Base-by-base conservation (phyloP, 2,797 vertebrate genomes). In the Myiothlypis chrysogaster region DNA sequence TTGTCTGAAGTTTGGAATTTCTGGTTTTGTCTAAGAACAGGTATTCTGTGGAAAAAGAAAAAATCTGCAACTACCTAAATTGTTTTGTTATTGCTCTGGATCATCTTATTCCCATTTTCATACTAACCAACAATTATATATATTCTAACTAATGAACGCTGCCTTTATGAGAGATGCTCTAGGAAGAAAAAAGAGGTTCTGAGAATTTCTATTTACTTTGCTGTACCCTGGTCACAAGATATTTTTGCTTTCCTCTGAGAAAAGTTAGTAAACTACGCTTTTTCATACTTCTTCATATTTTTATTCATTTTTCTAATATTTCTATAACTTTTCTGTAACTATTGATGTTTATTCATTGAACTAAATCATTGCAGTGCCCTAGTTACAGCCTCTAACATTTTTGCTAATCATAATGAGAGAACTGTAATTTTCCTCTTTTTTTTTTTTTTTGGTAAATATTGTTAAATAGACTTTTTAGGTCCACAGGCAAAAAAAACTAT, bases 51-150 rank as follows among this genome's bases (percentile, higher is more conserved):
- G 4, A 39, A 77, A 76, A 64, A 71, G 9, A 61, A 46, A 5
- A 37, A 4, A 19, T 32, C 15, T 60, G 14, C 22, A 65, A 4
- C n/a, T 52, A 50, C 8, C 15, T 61, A 43, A 68, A 49, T 35
- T 9, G 3, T 32, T 75, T 43, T 35, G 10, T 20, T 53, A 19
- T 34, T 53, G 6, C 46, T 47, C 18, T 32, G 12, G 6, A 5
- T 46, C 4, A 7, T 65, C 6, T 46, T 80, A 34, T 50, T 39
- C 23, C 5, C 8, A 25, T 55, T 46, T 69, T 37, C 27, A 44
- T 35, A 17, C 4, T 60, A 47, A 21, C 2, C 9, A 59, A 10
- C 2, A n/a, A 27, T 30, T 39, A 10, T 24, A 30, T 2, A 0
- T 14, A 41, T 52, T 43, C 25, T 75, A 57, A 39, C 12, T 61